Base-by-base conservation (phyloP, 2,797 vertebrate genomes). In the Jordanella pulchra region DNA sequence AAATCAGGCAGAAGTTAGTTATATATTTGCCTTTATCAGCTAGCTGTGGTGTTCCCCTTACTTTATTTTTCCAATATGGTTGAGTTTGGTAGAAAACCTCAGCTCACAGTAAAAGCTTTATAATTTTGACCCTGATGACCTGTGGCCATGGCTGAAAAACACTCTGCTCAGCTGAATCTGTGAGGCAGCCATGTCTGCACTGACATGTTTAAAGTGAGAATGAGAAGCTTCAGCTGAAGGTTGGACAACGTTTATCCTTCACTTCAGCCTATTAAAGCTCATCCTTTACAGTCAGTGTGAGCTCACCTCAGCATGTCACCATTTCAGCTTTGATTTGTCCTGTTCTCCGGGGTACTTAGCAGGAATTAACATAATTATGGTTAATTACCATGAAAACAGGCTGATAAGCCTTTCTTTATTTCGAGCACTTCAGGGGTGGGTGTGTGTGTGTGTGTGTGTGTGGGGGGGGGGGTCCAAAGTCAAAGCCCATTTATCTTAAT, bases 291-390 rank as follows among this genome's bases (percentile, higher is more conserved):
- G 18, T 35, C 21, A 56, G 47, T 55, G 54, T 74, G 25, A 39
- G 58, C 58, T 14, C 21, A 7, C 39, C 27, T 47, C 25, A 53
- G 54, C n/a, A 35, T 70, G 45, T 64, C 27, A 47, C 55, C 13
- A 73, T 61, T 54, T 67, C 23, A 39, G 18, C 12, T 50, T 44
- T 64, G 54, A 82, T 78, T 71, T 79, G 4, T 54, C 48, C 18
- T 1, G 30, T 32, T 17, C 53, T 71, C 18, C 47, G 2, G 35
- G 30, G 60, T 60, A 66, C 74, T 76, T 47, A 73, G 45, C 32
- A 15, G 25, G 61, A 63, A 83, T 87, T 90, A 84, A 74, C 81
- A 86, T 88, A 87, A 90, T 89, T 91, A 72, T 76, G 44, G 67
- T 77, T 89, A 89, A 91, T 90, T 87, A 67, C 55, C 58, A 54